Percentiles rank a stretch among this genome's conserved stretches.
phyloP scores from a whole-genome alignment of 2,797 vertebrate species.

The Oryzias sinensis region DNA sequence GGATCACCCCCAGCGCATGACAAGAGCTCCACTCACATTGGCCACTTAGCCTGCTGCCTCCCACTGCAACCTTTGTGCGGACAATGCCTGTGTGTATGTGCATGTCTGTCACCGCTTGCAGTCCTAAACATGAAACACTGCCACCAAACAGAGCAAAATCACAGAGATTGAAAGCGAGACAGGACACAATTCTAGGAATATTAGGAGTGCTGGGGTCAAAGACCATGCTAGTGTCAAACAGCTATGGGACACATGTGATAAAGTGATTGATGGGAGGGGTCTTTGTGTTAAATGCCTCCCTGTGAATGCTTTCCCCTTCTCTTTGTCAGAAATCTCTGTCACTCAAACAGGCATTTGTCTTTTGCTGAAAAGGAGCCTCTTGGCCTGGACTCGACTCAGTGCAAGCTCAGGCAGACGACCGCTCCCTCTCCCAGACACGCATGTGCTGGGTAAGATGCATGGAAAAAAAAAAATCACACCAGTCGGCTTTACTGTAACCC shows the following conservation, averaged over 20 bases:
- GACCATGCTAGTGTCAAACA: slow-evolving; percentile 49
- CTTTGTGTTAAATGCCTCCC: slow-evolving; percentile 39
- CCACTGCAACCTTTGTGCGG: slow-evolving; percentile 66
- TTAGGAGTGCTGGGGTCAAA: slow-evolving; percentile 34
- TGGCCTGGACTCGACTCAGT: slow-evolving; percentile 18
- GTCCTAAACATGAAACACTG: slow-evolving; percentile 52
- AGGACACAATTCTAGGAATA: slow-evolving; percentile 12
- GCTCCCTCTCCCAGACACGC: background rate
- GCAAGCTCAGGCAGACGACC: slow-evolving; percentile 16
- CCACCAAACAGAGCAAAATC: slow-evolving; percentile 37
- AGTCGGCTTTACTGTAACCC: slow-evolving; percentile 20
- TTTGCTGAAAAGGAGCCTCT: slow-evolving; percentile 7
- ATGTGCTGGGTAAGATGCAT: slow-evolving; percentile 4
- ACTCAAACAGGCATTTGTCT: slow-evolving; percentile 8
- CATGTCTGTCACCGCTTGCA: slow-evolving; percentile 49
- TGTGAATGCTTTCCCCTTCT: slow-evolving; percentile 2
- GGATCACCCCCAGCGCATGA: slow-evolving; percentile 68
- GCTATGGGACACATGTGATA: slow-evolving; percentile 60
- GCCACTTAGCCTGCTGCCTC: slow-evolving; percentile 63
- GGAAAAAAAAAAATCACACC: slow-evolving; percentile 15
- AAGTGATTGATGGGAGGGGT: slow-evolving; percentile 57
- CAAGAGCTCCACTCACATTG: slow-evolving; percentile 62
- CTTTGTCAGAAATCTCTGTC: slow-evolving; percentile 29
- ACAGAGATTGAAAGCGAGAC: slow-evolving; percentile 14
- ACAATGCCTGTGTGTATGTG: slow-evolving; percentile 55